These are phyloP conservation scores for Drosophila pruinosa DNA, from an alignment of 1,140 invertebrate species.

Conservation along the genomic window DNA sequence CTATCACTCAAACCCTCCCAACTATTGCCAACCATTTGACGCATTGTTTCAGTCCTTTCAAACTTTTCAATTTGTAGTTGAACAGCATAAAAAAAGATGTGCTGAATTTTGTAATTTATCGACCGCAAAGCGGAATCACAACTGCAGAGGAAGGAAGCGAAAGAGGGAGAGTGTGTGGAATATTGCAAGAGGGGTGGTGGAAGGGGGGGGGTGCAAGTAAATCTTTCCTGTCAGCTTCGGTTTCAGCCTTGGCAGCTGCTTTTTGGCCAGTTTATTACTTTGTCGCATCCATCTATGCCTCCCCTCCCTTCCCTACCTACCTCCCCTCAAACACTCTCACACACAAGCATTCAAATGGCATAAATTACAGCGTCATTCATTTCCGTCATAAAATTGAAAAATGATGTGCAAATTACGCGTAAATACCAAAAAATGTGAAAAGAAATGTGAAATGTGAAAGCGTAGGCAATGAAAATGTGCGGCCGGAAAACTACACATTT, in stretches of 20 bases:
- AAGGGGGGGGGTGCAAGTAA: conserved; percentile 45
- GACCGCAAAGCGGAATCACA: neutral
- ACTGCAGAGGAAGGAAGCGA: neutral
- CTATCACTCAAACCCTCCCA: conserved; percentile 22
- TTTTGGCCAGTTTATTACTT: conserved; percentile 44
- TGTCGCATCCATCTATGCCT: neutral
- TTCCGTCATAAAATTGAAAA: conserved; percentile 80
- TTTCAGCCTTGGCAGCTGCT: conserved; percentile 37
- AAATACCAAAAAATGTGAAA: conserved; percentile 58
- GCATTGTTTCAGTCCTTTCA: neutral
- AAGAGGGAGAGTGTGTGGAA: neutral
- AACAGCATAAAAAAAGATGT: neutral
- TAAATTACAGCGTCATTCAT: conserved; percentile 77
- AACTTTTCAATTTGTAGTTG: conserved; percentile 6
- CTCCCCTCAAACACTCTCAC: neutral
- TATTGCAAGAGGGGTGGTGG: neutral
- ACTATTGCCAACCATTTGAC: neutral
- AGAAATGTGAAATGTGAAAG: conserved; percentile 33
- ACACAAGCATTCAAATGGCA: conserved; percentile 36
- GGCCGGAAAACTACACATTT: conserved; percentile 53
- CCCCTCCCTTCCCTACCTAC: neutral
- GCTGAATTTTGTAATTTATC: conserved; percentile 17
- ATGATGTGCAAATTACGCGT: conserved; percentile 80
- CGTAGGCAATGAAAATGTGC: conserved; percentile 52
- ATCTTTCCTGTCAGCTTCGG: conserved; percentile 53